phyloP scores from a whole-genome alignment of 2,888 invertebrate genomes.

The Sphaeridia pumilis region DNA sequence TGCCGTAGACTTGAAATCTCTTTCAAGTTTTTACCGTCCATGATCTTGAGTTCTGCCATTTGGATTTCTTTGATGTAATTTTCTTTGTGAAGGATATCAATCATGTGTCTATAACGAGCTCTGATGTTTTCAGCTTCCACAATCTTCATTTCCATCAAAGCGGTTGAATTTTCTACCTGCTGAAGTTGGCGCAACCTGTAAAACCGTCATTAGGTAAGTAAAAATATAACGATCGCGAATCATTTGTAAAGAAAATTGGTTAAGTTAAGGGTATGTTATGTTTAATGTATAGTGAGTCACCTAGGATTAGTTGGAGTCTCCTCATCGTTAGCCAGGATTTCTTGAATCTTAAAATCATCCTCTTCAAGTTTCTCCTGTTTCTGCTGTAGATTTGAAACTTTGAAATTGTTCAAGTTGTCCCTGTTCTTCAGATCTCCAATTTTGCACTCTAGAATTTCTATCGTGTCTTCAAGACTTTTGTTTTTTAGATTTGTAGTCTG shows the following conservation, averaged over 20 bases:
- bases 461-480: slow-evolving; percentile 24
- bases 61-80: slow-evolving; percentile 26
- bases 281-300: slow-evolving; percentile 8
- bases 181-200: slow-evolving; percentile 24
- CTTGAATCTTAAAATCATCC: slow-evolving; percentile 21
- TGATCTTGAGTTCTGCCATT: slow-evolving; percentile 21
- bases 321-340: slow-evolving; percentile 4
- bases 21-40: slow-evolving; percentile 21
- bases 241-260: neutral
- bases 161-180: slow-evolving; percentile 30
- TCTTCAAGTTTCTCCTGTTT: slow-evolving; percentile 18
- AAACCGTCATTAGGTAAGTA: neutral
- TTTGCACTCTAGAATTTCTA: slow-evolving; percentile 31
- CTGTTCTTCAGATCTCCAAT: slow-evolving; percentile 32
- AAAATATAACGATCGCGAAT: neutral
- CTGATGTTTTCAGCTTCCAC: slow-evolving; percentile 35
- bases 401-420: slow-evolving; percentile 23
- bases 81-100: slow-evolving; percentile 25
- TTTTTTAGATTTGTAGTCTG: slow-evolving; percentile 27
- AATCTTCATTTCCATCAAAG: slow-evolving; percentile 35
- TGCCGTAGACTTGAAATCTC: slow-evolving; percentile 22
- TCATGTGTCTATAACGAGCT: slow-evolving; percentile 31
- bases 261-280: neutral
- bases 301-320: slow-evolving; percentile 11
- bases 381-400: slow-evolving; percentile 18